Conservation (phyloP, 2,113 vertebrate species). For the Laticauda laticaudata region DNA sequence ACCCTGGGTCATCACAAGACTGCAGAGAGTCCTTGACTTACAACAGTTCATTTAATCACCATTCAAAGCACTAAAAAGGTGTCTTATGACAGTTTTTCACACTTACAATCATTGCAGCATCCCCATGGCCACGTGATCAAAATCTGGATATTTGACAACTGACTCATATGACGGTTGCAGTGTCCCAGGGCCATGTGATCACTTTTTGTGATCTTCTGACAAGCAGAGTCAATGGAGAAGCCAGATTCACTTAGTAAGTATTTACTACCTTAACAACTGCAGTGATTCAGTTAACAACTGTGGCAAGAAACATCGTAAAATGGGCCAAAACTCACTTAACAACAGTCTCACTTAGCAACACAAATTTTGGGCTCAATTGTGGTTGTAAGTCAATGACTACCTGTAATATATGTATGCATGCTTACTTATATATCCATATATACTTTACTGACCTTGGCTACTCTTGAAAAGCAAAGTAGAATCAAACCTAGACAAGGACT, state of each 20-base stretch:
- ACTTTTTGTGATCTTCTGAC: background rate
- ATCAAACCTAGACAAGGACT: background rate
- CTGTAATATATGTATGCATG: background rate
- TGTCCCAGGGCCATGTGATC: background rate
- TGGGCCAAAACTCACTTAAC: background rate
- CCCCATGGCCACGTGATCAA: background rate
- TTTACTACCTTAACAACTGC: background rate
- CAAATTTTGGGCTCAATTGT: background rate
- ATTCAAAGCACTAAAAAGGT: background rate
- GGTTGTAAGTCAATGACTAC: background rate
- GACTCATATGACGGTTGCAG: background rate
- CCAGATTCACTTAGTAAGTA: background rate
- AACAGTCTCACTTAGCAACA: background rate
- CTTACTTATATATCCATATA: background rate
- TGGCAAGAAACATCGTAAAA: background rate
- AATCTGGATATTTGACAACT: background rate
- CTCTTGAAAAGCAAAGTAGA: background rate
- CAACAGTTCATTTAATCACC: background rate
- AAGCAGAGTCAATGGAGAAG: background rate
- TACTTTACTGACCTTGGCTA: background rate
- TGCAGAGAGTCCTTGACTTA: background rate
- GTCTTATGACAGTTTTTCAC: background rate
- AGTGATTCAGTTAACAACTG: background rate
- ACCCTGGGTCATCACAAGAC: background rate
- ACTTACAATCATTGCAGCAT: background rate